Evolutionary conservation across 2,113 vertebrate species (phyloP).

Genomic region (Nanorana parkeri): DNA sequence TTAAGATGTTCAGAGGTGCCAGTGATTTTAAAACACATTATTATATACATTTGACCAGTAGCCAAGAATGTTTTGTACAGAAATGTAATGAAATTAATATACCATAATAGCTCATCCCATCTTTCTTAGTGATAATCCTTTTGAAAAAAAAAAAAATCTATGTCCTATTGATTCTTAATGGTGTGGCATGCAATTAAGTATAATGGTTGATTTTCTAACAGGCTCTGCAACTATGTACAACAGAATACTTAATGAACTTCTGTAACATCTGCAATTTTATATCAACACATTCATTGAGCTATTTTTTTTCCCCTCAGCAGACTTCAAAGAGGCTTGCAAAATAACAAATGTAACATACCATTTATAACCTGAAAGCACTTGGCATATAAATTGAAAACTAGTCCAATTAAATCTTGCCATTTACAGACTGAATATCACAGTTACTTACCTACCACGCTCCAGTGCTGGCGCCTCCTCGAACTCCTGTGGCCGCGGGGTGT

Average conservation of each 20-base stretch:
- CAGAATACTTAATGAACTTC: slow-evolving; percentile 25
- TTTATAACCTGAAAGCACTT: background rate
- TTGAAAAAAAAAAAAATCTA: background rate
- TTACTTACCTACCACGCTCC: too few species aligned
- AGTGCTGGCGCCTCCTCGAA: too few species aligned
- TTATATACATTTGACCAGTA: too few species aligned
- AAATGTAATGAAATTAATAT: background rate
- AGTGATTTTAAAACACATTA: background rate
- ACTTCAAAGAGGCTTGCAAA: background rate
- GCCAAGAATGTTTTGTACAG: background rate
- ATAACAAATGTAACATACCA: background rate
- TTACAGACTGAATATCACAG: too few species aligned
- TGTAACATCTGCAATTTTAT: slow-evolving; percentile 29
- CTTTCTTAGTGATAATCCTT: background rate
- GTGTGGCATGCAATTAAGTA: slow-evolving; percentile 34
- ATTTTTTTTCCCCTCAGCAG: background rate
- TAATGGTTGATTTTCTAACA: slow-evolving; percentile 36
- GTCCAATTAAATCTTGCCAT: background rate
- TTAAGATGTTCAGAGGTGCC: background rate
- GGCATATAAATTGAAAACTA: background rate
- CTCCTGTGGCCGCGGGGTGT: too few species aligned
- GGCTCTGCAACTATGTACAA: slow-evolving; percentile 25
- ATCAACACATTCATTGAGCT: slow-evolving; percentile 20
- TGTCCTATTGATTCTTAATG: slow-evolving; percentile 41
- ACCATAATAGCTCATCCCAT: background rate